These are phyloP conservation scores for Lerema accius DNA, from an alignment of 1,140 invertebrate genomes.

Conservation along the genomic window DNA sequence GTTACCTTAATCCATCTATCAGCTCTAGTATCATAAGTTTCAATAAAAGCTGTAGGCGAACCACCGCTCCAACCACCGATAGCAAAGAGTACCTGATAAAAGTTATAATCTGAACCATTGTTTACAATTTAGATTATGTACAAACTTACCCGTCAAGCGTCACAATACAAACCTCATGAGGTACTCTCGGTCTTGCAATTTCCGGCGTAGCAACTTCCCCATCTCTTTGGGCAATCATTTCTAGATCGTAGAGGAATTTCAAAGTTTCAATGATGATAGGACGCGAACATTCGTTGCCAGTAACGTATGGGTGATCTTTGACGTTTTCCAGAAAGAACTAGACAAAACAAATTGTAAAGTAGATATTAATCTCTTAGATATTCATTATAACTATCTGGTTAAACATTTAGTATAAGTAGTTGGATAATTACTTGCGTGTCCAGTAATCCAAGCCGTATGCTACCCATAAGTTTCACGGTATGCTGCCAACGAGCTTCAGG, in stretches of 20 bases:
- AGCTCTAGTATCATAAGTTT: slow-evolving; percentile 89
- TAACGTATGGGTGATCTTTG: slow-evolving; percentile 85
- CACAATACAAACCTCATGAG: slow-evolving; percentile 82
- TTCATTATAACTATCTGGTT: too few relatives aligned
- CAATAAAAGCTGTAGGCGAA: slow-evolving; percentile 89
- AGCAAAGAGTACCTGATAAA: slow-evolving; percentile 84
- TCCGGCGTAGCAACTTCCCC: slow-evolving; percentile 84
- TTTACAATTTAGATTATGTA: too few relatives aligned
- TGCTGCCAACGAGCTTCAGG: slow-evolving; percentile 84
- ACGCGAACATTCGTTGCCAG: slow-evolving; percentile 85
- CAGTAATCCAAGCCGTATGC: slow-evolving; percentile 92
- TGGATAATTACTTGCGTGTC: slow-evolving; percentile 86
- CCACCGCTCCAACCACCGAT: slow-evolving; percentile 93
- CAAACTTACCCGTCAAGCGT: too few relatives aligned
- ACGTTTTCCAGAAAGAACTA: slow-evolving; percentile 85
- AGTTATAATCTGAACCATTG: background rate
- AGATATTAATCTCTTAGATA: background rate
- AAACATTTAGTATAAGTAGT: too few relatives aligned
- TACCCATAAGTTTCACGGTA: slow-evolving; percentile 89
- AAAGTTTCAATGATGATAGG: slow-evolving; percentile 86
- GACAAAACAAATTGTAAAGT: slow-evolving; percentile 14
- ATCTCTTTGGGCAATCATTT: slow-evolving; percentile 83
- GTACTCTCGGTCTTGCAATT: slow-evolving; percentile 86
- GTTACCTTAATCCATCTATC: slow-evolving; percentile 86
- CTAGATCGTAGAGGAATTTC: slow-evolving; percentile 85